phyloP scores from a whole-genome alignment of 2,113 vertebrate species.

The Ovis canadensis region DNA sequence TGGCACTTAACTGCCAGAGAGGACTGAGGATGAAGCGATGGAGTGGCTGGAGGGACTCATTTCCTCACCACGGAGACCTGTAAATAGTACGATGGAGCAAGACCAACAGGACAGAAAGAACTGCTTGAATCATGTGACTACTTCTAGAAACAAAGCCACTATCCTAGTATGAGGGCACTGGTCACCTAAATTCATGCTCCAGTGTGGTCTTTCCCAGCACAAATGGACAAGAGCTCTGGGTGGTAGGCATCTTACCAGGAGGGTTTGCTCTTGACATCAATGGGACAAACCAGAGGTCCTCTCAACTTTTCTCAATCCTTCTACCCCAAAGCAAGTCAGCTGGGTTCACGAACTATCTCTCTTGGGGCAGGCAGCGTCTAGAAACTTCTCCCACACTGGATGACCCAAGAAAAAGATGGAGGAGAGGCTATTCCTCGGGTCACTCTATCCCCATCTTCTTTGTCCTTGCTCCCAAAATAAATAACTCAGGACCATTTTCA shows the following conservation, averaged over 20 bases:
- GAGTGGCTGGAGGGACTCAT: too few species aligned
- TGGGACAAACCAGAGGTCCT: not conserved
- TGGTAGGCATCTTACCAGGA: accelerated
- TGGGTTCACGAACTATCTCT: not conserved
- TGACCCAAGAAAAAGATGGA: not conserved
- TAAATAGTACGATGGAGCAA: not conserved
- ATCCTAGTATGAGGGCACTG: accelerated
- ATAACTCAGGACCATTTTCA: not conserved
- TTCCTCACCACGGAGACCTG: not conserved
- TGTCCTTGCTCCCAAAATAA: constrained; percentile 35
- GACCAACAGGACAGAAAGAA: not conserved
- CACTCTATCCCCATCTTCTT: not conserved
- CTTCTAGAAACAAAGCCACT: not conserved
- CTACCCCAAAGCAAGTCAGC: not conserved
- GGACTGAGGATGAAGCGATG: not conserved
- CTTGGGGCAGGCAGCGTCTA: not conserved
- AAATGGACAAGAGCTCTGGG: not conserved
- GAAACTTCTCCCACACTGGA: not conserved
- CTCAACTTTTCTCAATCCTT: not conserved
- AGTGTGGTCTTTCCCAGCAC: not conserved
- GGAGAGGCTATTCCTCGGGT: not conserved
- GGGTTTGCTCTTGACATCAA: not conserved
- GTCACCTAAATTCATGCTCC: too few species aligned
- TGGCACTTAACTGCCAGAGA: too few species aligned
- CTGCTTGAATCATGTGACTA: too few species aligned